Percentiles rank a stretch among this genome's conserved stretches.
phyloP scores from a whole-genome alignment of 2,888 invertebrate species.

The Drosophila mercatorum region DNA sequence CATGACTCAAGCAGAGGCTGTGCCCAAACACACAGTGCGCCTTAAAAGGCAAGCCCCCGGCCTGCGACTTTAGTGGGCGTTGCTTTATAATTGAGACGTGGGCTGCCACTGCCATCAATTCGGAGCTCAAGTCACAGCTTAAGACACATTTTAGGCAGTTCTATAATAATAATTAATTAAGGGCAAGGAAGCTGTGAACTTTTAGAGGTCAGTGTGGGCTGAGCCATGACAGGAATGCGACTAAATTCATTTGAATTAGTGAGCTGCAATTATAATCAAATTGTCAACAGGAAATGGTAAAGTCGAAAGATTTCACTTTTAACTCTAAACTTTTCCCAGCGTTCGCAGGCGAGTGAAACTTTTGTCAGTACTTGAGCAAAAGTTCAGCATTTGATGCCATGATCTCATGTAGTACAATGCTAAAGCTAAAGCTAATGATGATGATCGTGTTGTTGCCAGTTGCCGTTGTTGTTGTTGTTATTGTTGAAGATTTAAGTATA shows the following conservation, averaged over 20 bases:
- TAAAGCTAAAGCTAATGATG: slow-evolving; percentile 2
- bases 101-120: slow-evolving; percentile 58
- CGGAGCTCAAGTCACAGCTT: slow-evolving; percentile 34
- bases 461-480: neutral
- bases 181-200: slow-evolving; percentile 50
- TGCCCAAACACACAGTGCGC: slow-evolving; percentile 53
- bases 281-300: slow-evolving; percentile 32
- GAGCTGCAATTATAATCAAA: slow-evolving; percentile 32
- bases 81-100: slow-evolving; percentile 58
- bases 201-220: slow-evolving; percentile 51
- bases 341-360: slow-evolving; percentile 37
- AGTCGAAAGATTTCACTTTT: slow-evolving; percentile 51
- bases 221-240: slow-evolving; percentile 12
- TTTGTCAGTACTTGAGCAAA: slow-evolving; percentile 22
- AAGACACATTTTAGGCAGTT: slow-evolving; percentile 17
- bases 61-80: slow-evolving; percentile 54
- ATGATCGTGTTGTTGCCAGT: slow-evolving; percentile 2
- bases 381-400: slow-evolving; percentile 46
- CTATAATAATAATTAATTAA: slow-evolving; percentile 58
- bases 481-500: slow-evolving; percentile 2
- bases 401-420: slow-evolving; percentile 47
- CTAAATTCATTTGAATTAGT: slow-evolving; percentile 14
- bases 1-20: slow-evolving; percentile 57
- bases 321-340: slow-evolving; percentile 32
- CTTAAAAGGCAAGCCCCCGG: slow-evolving; percentile 58